Conservation (phyloP, 2,797 vertebrate species). For the Enteromius argenteus region DNA sequence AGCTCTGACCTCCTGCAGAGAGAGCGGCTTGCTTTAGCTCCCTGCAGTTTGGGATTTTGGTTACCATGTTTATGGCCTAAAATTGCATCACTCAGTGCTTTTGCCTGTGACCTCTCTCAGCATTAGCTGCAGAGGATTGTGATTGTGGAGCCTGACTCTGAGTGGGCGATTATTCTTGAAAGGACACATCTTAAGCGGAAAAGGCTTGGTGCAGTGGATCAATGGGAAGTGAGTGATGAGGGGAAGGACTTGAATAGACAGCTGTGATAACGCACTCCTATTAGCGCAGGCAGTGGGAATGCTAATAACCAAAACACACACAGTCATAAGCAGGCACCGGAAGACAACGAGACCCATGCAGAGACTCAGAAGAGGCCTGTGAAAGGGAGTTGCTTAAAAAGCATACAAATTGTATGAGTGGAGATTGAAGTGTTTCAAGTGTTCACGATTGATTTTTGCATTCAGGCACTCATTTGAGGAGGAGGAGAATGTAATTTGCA, state of each 20-base stretch:
- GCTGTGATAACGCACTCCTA: conserved; percentile 45
- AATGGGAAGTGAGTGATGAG: conserved; percentile 41
- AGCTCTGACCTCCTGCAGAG: conserved; percentile 30
- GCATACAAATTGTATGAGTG: background rate
- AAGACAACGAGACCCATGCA: conserved; percentile 1
- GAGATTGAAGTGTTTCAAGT: background rate
- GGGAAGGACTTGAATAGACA: conserved; percentile 35
- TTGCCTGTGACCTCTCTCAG: background rate
- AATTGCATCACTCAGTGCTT: conserved; percentile 14
- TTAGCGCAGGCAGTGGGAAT: conserved; percentile 45
- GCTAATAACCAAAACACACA: conserved; percentile 26
- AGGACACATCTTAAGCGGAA: conserved; percentile 12
- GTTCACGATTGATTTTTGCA: background rate
- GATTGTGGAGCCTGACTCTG: conserved; percentile 7
- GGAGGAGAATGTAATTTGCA: background rate
- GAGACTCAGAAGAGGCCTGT: background rate
- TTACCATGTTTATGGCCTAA: conserved; percentile 14
- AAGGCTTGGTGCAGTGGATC: conserved; percentile 30
- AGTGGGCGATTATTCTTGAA: conserved; percentile 35
- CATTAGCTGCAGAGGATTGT: conserved; percentile 22
- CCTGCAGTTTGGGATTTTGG: conserved; percentile 16
- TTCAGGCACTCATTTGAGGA: background rate
- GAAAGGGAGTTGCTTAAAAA: background rate
- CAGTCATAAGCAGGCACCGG: background rate
- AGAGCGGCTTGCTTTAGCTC: conserved; percentile 8